Evolutionary conservation across 2,113 vertebrate species (phyloP), one percentile per base, ranked within the genome.

Genomic region (Plecturocebus donacophilus): DNA sequence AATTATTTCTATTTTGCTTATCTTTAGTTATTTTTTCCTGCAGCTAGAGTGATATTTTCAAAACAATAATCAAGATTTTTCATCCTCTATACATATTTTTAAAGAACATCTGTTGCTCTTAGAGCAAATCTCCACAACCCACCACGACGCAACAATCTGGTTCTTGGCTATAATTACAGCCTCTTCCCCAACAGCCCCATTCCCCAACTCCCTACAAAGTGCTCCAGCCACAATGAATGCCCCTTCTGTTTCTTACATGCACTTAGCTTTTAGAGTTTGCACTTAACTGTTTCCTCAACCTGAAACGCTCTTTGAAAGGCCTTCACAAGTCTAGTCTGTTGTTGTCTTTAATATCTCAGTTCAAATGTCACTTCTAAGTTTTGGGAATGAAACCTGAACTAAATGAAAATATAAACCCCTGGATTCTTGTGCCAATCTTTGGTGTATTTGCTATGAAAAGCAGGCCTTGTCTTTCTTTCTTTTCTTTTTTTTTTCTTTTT

Each of bases 1-100:
- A 76, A 47, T 81, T 95, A 87, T 88, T 77, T 47, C 58, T 71
- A 40, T 96, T 96, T 84, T 87, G n/a, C 73, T 8, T 82, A 8
- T 54, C 47, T 80, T 61, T 32, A 13, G 13, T 21, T 1, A 45
- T 79, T 77, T 91, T 42, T 64, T 21, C 77, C 71, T 38, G n/a
- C 68, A 95, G 35, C 27, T 87, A 30, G 35, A 81, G 17, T 70
- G 35, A 54, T 91, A 89, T 70, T 97, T 94, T 87, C 40, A 87
- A 94, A 81, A 92, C 20, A 92, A 91, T n/a, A 27, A 61, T 79
- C n/a, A 83, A 9, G 79, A 75, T 89, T 73, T 96, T 27, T 49
- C 61, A 45, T 82, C 32, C 30, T 54, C 30, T 75, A 10, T 75
- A 87, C 97, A n/a, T 83, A 6, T 76, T 92, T 96, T 87, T 75